A percentile compares a stretch with the other conserved stretches of the same genome.
These are phyloP conservation scores for Drosophila mimica DNA, from an alignment of 2,888 invertebrate genomes.

Conservation along the genomic window DNA sequence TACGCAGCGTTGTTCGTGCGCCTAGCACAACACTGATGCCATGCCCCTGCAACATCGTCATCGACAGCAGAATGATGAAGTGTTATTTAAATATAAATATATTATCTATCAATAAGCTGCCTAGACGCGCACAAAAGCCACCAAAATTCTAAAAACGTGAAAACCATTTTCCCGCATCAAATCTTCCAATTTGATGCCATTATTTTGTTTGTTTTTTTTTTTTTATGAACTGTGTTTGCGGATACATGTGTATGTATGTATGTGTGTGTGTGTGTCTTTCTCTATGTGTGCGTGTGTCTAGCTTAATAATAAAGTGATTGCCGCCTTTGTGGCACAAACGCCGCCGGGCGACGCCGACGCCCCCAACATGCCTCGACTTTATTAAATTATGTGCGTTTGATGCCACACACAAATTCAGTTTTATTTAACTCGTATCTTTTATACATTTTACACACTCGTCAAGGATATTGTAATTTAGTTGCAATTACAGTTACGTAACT, in stretches of 20 bases:
- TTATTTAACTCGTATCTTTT: constrained; percentile 39
- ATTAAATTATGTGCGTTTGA: constrained; percentile 72
- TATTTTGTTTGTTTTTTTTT: constrained; percentile 64
- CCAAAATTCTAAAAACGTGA: constrained; percentile 59
- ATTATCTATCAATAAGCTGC: constrained; percentile 77
- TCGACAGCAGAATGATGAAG: constrained; percentile 70
- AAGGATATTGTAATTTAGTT: constrained; percentile 29
- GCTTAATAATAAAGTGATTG: constrained; percentile 75
- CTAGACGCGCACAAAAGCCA: constrained; percentile 42
- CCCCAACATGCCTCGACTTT: constrained; percentile 43
- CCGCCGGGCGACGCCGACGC: constrained; percentile 27
- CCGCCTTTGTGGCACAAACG: constrained; percentile 46
- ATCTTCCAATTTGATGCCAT: constrained; percentile 75
- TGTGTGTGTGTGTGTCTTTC: constrained; percentile 5
- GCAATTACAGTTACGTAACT: constrained; percentile 8
- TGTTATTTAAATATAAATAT: constrained; percentile 80
- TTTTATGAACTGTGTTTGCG: constrained; percentile 54
- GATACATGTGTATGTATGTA: constrained; percentile 8
- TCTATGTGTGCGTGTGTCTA: constrained; percentile 19
- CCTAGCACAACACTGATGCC: constrained; percentile 10
- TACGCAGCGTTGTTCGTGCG: constrained; percentile 55
- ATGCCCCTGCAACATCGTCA: constrained; percentile 15
- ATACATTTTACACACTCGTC: constrained; percentile 36
- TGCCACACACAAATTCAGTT: constrained; percentile 60
- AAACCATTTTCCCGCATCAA: constrained; percentile 72